phyloP scores from a whole-genome alignment of 30 jellyfish, hydroid and myxozoan genomes.

The Pseudorhiza aurosa region DNA sequence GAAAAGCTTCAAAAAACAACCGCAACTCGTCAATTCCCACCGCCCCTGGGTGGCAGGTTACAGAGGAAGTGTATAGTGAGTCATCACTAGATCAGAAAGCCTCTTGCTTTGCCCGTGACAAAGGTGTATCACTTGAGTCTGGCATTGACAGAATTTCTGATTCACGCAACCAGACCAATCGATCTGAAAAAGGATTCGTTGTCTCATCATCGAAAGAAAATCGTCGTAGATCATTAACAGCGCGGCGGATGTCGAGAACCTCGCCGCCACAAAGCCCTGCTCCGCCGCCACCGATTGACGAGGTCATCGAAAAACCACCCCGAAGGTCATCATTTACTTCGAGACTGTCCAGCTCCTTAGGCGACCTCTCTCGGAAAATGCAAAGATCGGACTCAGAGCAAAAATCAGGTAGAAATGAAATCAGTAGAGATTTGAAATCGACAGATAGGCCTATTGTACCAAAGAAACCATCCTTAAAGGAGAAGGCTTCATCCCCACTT shows the following conservation, averaged over 20 bases:
- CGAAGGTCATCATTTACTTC: conserved; percentile 18
- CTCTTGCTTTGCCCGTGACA: conserved; percentile 2
- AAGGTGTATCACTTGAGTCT: conserved; percentile 45
- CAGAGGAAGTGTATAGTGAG: conserved; percentile 4
- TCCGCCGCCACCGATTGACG: conserved; percentile 73
- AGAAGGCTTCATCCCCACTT: conserved; percentile 37
- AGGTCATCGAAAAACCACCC: not conserved
- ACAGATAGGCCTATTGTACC: conserved; percentile 10
- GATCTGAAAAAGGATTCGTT: not conserved
- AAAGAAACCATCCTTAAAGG: conserved; percentile 36
- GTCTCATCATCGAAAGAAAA: conserved; percentile 28
- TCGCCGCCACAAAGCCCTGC: conserved; percentile 79
- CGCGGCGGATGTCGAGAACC: conserved; percentile 42
- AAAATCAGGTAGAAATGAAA: conserved; percentile 12
- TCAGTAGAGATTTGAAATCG: not conserved
- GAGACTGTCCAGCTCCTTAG: conserved; percentile 2
- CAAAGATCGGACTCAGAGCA: conserved; percentile 23
- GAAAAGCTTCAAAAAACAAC: not conserved
- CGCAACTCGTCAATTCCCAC: conserved; percentile 23
- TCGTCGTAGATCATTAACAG: conserved; percentile 48
- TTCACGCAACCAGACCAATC: not conserved
- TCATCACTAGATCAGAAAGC: not conserved
- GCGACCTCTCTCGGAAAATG: conserved; percentile 15
- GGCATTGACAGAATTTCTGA: conserved; percentile 36
- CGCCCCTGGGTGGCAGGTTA: conserved; percentile 14